Evolutionary conservation across 2,113 vertebrate genomes (phyloP).

Genomic region (Scortum barcoo): DNA sequence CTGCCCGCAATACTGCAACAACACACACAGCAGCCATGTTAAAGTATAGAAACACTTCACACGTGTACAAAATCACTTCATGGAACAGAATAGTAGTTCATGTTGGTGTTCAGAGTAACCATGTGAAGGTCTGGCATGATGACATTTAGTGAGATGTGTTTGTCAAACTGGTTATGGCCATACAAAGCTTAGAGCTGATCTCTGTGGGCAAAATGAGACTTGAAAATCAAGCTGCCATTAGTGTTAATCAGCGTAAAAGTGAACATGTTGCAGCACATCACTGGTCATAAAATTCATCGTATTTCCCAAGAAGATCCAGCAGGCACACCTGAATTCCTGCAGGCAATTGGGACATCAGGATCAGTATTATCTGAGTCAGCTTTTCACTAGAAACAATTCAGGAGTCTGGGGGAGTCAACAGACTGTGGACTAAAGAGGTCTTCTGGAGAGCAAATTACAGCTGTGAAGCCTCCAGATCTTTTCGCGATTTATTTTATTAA

Average conservation of each 20-base stretch:
- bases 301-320: slow-evolving; percentile 21
- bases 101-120: background rate
- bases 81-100: background rate
- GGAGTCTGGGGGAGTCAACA: background rate
- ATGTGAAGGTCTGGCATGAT: background rate
- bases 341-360: background rate
- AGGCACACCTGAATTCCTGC: background rate
- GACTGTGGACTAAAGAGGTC: background rate
- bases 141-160: no score
- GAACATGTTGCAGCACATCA: slow-evolving; percentile 32
- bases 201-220: no score
- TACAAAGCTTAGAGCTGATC: background rate
- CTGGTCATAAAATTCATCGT: background rate
- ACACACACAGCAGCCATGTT: slow-evolving; percentile 33
- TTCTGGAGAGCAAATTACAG: background rate
- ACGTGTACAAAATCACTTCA: background rate
- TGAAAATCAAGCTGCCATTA: background rate
- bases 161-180: background rate
- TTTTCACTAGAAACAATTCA: background rate
- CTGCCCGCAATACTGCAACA: slow-evolving; percentile 92
- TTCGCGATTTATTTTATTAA: background rate
- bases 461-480: background rate
- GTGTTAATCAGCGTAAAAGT: background rate
- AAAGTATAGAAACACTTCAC: background rate
- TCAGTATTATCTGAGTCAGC: background rate